Conservation (phyloP, 2,797 vertebrate genomes). For the Sebastes itinus region DNA sequence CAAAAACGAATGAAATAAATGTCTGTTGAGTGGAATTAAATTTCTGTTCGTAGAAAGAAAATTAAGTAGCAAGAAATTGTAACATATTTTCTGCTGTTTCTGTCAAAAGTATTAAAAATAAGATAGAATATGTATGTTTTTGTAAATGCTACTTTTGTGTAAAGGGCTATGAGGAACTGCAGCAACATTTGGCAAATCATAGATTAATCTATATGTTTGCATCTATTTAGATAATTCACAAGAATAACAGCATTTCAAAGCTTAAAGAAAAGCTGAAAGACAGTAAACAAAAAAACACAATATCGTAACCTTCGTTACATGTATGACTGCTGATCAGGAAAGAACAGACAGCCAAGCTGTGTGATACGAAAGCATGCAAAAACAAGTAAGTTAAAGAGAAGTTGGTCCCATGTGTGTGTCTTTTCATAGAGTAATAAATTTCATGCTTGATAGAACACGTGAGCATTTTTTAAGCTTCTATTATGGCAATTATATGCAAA, state of each 20-base stretch:
- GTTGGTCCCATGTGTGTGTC: background rate
- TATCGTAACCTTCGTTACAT: background rate
- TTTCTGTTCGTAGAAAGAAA: background rate
- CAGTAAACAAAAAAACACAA: background rate
- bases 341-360: background rate
- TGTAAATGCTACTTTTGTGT: background rate
- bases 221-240: background rate
- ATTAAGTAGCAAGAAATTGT: background rate
- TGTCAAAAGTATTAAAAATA: background rate
- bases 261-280: background rate
- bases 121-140: background rate
- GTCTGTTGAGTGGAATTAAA: background rate
- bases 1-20: background rate
- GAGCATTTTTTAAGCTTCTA: constrained; percentile 7
- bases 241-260: background rate
- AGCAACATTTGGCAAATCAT: background rate
- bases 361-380: background rate
- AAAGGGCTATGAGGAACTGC: background rate
- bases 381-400: background rate
- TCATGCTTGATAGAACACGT: constrained; percentile 35
- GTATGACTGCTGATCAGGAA: background rate
- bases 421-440: constrained; percentile 34
- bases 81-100: background rate
- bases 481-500: constrained; percentile 53
- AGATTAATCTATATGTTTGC: background rate